Percentiles rank a stretch among this genome's conserved stretches.
Evolutionary conservation across 1,140 invertebrate genomes (phyloP).

Genomic region (Sarcophaga peregrina): DNA sequence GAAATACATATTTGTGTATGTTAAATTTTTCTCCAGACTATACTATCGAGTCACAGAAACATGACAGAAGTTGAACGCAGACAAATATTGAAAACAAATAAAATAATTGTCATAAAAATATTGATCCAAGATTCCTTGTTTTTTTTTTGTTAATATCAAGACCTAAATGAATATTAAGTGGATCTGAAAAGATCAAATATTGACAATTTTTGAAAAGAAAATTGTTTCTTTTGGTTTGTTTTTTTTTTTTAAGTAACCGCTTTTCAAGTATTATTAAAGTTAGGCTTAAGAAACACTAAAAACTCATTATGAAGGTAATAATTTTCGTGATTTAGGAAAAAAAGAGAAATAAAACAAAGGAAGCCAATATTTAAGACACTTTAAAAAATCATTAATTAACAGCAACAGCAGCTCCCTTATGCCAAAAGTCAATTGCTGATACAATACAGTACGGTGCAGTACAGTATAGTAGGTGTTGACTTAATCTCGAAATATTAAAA

Average conservation of each 20-base stretch:
- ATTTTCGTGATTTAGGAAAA: not conserved
- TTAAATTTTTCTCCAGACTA: not conserved
- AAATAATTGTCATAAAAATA: conserved; percentile 11
- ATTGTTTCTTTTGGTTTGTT: not conserved
- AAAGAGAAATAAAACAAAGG: not conserved
- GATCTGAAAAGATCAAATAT: conserved; percentile 12
- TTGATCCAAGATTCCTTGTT: not conserved
- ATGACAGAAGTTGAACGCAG: not conserved
- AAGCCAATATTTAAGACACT: conserved; percentile 7
- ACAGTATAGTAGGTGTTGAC: conserved; percentile 12
- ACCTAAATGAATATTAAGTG: conserved; percentile 27
- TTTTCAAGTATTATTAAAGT: not conserved
- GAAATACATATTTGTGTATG: too few relatives aligned
- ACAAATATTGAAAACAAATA: conserved; percentile 6
- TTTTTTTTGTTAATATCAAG: not conserved
- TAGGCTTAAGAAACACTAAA: not conserved
- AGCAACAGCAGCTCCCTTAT: not conserved
- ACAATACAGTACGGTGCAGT: not conserved
- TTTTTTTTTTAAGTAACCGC: too few relatives aligned
- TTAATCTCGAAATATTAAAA: not conserved
- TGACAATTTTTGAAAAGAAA: not conserved
- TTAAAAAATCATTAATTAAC: not conserved
- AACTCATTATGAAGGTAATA: conserved; percentile 22
- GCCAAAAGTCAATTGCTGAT: not conserved
- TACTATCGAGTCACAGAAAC: not conserved